These are phyloP conservation scores for Phenacoccus solenopsis DNA, from an alignment of 1,140 invertebrate genomes.

Conservation along the genomic window DNA sequence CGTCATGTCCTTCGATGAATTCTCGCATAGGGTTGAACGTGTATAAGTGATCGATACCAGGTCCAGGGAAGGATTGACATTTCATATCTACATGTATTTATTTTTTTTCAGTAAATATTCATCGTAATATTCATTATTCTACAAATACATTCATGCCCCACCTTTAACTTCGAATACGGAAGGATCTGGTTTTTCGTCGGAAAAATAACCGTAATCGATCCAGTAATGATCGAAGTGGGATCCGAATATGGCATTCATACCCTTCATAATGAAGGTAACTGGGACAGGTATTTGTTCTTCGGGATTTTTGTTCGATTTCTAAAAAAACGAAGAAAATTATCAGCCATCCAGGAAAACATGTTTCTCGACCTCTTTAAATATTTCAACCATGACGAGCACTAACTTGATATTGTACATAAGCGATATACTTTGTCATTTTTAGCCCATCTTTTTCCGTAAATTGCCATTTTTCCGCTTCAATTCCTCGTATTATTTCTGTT, in stretches of 20 bases:
- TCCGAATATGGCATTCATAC: conserved; percentile 79
- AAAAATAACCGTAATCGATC: conserved; percentile 65
- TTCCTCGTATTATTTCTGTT: conserved; percentile 48
- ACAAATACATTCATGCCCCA: conserved; percentile 37
- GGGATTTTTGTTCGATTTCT: background rate
- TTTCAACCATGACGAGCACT: conserved; percentile 12
- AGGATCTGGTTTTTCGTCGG: conserved; percentile 48
- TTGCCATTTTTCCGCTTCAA: conserved; percentile 59
- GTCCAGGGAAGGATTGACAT: conserved; percentile 76
- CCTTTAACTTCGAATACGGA: conserved; percentile 53
- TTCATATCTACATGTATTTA: conserved; percentile 35
- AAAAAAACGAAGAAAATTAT: background rate
- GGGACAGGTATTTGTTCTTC: conserved; percentile 39
- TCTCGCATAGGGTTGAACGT: conserved; percentile 90
- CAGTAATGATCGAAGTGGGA: conserved; percentile 96
- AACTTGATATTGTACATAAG: conserved; percentile 65
- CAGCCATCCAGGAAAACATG: background rate
- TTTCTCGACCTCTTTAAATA: background rate
- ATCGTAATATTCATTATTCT: conserved; percentile 22
- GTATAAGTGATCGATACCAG: conserved; percentile 58
- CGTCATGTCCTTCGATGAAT: conserved; percentile 59
- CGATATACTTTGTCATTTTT: conserved; percentile 75
- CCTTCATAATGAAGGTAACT: conserved; percentile 81
- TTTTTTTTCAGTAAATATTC: no score
- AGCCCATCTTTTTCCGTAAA: conserved; percentile 49